These are phyloP conservation scores for Solenopsis fugax DNA, from an alignment of 1,140 invertebrate genomes.

Conservation along the genomic window DNA sequence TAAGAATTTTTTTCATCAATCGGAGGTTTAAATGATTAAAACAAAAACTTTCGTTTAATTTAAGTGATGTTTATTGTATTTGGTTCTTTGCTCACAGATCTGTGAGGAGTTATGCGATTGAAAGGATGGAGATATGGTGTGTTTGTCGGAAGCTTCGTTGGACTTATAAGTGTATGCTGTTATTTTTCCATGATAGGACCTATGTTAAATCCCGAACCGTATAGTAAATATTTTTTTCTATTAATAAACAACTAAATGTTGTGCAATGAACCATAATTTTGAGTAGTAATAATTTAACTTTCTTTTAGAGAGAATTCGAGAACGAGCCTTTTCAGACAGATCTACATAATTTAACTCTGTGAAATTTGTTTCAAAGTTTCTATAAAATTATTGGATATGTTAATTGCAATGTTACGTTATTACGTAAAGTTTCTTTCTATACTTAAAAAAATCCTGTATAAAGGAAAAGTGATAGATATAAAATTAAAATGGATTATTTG, in stretches of 20 bases:
- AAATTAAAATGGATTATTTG: slow-evolving; percentile 12
- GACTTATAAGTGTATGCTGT: slow-evolving; percentile 86
- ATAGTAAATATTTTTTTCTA: slow-evolving; percentile 86
- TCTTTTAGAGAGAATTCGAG: slow-evolving; percentile 77
- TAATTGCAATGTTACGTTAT: background rate
- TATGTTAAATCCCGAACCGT: slow-evolving; percentile 89
- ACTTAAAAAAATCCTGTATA: background rate
- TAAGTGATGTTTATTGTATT: background rate
- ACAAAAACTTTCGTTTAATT: background rate
- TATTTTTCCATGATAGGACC: slow-evolving; percentile 90
- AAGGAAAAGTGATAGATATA: slow-evolving; percentile 19
- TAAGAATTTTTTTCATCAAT: no score
- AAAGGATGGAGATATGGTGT: slow-evolving; percentile 88
- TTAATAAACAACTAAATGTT: background rate
- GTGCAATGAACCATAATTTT: background rate
- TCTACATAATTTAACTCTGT: background rate
- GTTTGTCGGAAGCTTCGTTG: slow-evolving; percentile 88
- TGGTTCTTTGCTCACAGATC: background rate
- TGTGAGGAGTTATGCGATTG: slow-evolving; percentile 71
- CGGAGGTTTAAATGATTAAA: no score
- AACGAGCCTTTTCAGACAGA: background rate
- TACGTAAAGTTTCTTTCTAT: background rate
- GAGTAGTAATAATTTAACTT: slow-evolving; percentile 52
- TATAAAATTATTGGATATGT: background rate
- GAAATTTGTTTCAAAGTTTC: background rate